phyloP scores from a whole-genome alignment of 2,797 vertebrate species.

The Danio kyathit region DNA sequence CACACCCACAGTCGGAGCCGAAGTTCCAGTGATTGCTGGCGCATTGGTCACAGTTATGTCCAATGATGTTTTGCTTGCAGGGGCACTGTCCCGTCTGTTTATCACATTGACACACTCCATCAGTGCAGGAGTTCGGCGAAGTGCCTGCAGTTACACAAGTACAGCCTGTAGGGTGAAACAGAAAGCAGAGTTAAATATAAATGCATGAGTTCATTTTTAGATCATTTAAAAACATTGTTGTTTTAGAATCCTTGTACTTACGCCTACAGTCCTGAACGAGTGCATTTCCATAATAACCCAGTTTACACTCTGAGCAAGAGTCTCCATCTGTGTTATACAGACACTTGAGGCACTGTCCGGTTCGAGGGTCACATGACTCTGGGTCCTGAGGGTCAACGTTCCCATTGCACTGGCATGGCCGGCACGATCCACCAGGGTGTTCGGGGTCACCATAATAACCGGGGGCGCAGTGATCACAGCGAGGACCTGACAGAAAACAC shows the following conservation, averaged over 20 bases:
- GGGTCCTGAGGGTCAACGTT: constrained; percentile 86
- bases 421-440: constrained; percentile 73
- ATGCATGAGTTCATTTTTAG: not conserved
- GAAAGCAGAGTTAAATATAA: constrained; percentile 5
- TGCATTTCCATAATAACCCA: constrained; percentile 86
- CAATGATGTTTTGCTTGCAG: constrained; percentile 80
- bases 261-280: constrained; percentile 82
- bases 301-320: constrained; percentile 79
- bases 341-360: constrained; percentile 84
- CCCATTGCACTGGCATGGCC: constrained; percentile 84
- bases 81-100: constrained; percentile 76
- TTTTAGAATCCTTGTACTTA: constrained; percentile 70
- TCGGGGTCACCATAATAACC: constrained; percentile 85
- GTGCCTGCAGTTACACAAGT: constrained; percentile 82
- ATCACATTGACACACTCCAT: constrained; percentile 79
- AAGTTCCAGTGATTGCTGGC: constrained; percentile 85
- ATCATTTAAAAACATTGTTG: not conserved
- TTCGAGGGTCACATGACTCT: constrained; percentile 82
- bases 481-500: constrained; percentile 73
- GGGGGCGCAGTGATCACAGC: constrained; percentile 84
- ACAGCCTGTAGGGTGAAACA: constrained; percentile 72
- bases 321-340: constrained; percentile 83
- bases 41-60: constrained; percentile 84
- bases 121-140: constrained; percentile 66
- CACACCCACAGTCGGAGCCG: constrained; percentile 78